Evolutionary conservation across 2,888 invertebrate genomes (phyloP), one percentile per base, ranked within the genome.

Genomic region (Lepidocyrtinus sp.): DNA sequence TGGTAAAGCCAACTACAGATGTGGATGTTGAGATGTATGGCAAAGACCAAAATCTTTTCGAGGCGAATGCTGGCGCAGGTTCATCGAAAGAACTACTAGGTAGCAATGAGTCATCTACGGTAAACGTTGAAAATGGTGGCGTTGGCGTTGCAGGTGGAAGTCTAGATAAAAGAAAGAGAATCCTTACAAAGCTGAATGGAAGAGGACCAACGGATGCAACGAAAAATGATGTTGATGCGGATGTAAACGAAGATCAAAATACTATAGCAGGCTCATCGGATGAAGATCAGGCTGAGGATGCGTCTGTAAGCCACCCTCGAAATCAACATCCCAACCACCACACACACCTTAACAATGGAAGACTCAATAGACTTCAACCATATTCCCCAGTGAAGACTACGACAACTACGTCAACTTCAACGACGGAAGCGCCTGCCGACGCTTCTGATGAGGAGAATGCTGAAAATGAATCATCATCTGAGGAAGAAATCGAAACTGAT

Each of bases 1-100:
- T 85, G 59, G 65, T 81, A 26, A 84, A 85, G 73, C 82, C 75
- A 21, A 72, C 81, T 73, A 75, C 75, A 9, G 85, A 83, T 68
- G 67, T 85, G 17, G 84, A 84, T 25, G 77, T 84, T 1, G 78
- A 78, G 61, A 45, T 78, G 55, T 78, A 78, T 25, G 78, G 78
- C 1, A 78, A 78, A 73, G 78, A 78, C 25, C 69, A 67, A 19
- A 73, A 62, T 21, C 19, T 78, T 12, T 77, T 45, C n/a, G 77
- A 77, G 45, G 1, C 67, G 17, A 50, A 50, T 12, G 50, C 50
- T 50, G 50, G n/a, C 9, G 64, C 46, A 26, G 70, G 63, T 7
- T 63, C 24, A 7, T 78, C 78, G 15, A 78, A 73, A 62, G 78
- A 78, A n/a, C 24, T 73, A 0, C 0, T 78, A 5, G 78, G 78